Percentiles rank a stretch among this genome's conserved stretches.
phyloP scores from a whole-genome alignment of 2,113 vertebrate species.

The Sprattus sprattus region DNA sequence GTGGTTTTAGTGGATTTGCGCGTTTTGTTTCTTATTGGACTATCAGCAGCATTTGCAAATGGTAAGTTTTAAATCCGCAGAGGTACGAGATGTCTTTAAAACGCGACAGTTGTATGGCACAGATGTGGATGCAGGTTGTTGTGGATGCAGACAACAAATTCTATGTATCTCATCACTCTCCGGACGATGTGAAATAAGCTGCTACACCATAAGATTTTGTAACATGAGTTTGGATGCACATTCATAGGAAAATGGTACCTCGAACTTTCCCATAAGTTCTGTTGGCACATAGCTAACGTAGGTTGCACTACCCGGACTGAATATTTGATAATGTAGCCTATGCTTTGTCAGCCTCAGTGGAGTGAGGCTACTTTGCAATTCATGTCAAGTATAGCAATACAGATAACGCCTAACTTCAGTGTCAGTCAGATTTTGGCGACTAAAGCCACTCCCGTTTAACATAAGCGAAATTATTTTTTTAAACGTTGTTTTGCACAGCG shows the following conservation, averaged over 20 bases:
- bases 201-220: background rate
- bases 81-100: background rate
- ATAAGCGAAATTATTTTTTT: background rate
- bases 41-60: constrained; percentile 59
- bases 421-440: background rate
- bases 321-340: background rate
- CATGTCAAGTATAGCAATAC: too few relatives aligned
- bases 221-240: background rate
- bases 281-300: background rate
- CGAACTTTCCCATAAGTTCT: background rate
- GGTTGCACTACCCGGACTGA: background rate
- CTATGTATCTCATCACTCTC: background rate
- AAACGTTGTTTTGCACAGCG: background rate
- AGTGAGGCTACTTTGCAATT: too few relatives aligned
- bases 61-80: constrained; percentile 56
- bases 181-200: background rate
- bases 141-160: background rate
- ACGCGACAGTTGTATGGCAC: background rate
- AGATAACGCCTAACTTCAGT: background rate
- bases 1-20: constrained; percentile 56
- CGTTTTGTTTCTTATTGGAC: constrained; percentile 63
- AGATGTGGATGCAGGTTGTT: background rate
- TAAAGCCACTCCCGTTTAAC: background rate
- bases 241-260: background rate
- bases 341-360: background rate